Percentiles rank a stretch among this genome's conserved stretches.
Evolutionary conservation across 2,888 invertebrate species (phyloP).

Genomic region (Phasia obesa): DNA sequence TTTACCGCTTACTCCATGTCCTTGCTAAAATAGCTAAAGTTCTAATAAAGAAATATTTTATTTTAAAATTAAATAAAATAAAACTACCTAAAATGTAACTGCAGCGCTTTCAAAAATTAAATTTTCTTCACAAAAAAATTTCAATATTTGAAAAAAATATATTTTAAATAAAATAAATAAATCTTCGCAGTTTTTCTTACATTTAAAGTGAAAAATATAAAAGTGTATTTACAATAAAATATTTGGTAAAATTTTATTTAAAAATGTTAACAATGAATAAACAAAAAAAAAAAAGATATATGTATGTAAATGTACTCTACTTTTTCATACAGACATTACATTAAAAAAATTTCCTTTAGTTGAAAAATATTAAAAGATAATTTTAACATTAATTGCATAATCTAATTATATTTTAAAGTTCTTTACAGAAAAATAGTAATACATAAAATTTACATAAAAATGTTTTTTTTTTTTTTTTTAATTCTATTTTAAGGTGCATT

Average conservation of each 20-base stretch:
- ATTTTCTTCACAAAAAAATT: conserved; percentile 13
- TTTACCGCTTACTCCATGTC: conserved; percentile 4
- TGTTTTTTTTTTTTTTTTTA: no score
- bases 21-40: conserved; percentile 20
- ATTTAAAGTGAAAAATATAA: conserved; percentile 18
- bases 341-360: not conserved
- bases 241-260: conserved; percentile 4
- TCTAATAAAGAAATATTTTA: conserved; percentile 44
- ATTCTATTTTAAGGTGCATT: conserved; percentile 36
- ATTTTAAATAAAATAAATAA: conserved; percentile 58
- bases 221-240: conserved; percentile 64
- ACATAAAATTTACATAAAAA: conserved; percentile 16
- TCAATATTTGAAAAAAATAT: conserved; percentile 14
- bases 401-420: conserved; percentile 8
- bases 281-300: not conserved
- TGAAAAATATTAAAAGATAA: not conserved
- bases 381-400: conserved; percentile 34
- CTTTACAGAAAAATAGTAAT: not conserved
- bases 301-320: conserved; percentile 1
- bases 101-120: conserved; percentile 67
- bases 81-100: conserved; percentile 57
- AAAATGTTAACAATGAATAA: not conserved
- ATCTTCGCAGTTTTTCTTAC: conserved; percentile 65
- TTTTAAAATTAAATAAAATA: conserved; percentile 16
- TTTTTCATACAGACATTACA: conserved; percentile 37